These are phyloP conservation scores for Syrista parreyssii DNA, from an alignment of 2,888 invertebrate genomes.

Conservation along the genomic window DNA sequence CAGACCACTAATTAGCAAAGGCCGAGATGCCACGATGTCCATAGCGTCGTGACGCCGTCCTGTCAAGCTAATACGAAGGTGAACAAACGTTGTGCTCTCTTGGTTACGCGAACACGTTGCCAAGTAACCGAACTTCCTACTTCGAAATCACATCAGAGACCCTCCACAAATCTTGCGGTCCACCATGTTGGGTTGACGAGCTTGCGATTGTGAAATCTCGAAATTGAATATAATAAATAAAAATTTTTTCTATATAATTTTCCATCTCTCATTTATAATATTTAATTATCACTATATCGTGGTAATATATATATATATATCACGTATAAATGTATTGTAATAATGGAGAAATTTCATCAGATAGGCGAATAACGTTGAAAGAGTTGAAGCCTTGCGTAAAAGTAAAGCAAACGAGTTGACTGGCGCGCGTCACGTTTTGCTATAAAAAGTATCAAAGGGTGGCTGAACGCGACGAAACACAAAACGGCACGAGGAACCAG, in stretches of 20 bases:
- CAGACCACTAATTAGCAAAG: conserved; percentile 31
- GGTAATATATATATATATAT: too few species aligned
- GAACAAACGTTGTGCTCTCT: neutral
- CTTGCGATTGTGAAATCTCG: too few species aligned
- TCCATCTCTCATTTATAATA: too few species aligned
- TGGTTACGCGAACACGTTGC: neutral
- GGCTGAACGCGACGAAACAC: conserved; percentile 18
- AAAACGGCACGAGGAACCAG: conserved; percentile 32
- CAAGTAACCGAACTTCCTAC: conserved; percentile 41
- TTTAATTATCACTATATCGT: too few species aligned
- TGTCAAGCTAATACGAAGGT: too few species aligned
- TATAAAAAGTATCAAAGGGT: conserved; percentile 44
- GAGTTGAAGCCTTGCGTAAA: too few species aligned
- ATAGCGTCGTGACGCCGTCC: too few species aligned
- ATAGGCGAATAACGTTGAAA: too few species aligned
- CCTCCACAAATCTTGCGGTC: neutral
- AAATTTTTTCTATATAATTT: too few species aligned
- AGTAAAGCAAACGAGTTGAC: neutral
- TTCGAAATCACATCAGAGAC: conserved; percentile 36
- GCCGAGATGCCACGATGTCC: conserved; percentile 28
- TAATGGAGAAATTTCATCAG: too few species aligned
- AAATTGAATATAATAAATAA: too few species aligned
- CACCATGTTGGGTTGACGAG: too few species aligned
- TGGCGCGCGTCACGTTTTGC: conserved; percentile 34
- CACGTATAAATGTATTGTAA: neutral